phyloP scores from a whole-genome alignment of 2,888 invertebrate genomes.

The Aethes cnicana region DNA sequence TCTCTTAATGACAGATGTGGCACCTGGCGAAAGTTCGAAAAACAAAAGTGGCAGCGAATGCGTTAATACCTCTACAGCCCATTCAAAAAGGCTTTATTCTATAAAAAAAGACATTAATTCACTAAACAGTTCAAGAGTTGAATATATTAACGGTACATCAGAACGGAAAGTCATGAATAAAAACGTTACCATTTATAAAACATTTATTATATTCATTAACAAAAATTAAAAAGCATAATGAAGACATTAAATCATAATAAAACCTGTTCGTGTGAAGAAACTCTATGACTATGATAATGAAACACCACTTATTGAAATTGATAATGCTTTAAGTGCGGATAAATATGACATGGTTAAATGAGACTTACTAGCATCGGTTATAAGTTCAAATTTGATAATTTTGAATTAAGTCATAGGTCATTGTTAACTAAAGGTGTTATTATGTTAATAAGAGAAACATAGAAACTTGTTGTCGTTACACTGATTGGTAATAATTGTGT shows the following conservation, averaged over 20 bases:
- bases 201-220: conserved; percentile 18
- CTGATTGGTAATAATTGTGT: conserved; percentile 16
- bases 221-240: conserved; percentile 23
- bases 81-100: too few species aligned
- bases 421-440: conserved; percentile 1
- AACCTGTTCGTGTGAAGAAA: conserved; percentile 26
- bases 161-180: conserved; percentile 8
- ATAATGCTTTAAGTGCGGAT: background rate
- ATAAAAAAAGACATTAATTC: too few species aligned
- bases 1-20: too few species aligned
- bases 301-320: background rate
- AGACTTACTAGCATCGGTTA: background rate
- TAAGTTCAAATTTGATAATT: background rate
- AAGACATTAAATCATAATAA: conserved; percentile 28
- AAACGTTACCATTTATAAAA: conserved; percentile 8
- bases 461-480: conserved; percentile 10
- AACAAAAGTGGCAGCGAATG: too few species aligned
- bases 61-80: too few species aligned
- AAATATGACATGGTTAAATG: background rate
- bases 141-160: background rate
- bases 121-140: too few species aligned
- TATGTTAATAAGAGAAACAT: conserved; percentile 21
- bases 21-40: too few species aligned
- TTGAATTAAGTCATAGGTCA: background rate
- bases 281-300: conserved; percentile 18